Conservation (phyloP, 2,797 vertebrate species). For the Sciaenops ocellatus region DNA sequence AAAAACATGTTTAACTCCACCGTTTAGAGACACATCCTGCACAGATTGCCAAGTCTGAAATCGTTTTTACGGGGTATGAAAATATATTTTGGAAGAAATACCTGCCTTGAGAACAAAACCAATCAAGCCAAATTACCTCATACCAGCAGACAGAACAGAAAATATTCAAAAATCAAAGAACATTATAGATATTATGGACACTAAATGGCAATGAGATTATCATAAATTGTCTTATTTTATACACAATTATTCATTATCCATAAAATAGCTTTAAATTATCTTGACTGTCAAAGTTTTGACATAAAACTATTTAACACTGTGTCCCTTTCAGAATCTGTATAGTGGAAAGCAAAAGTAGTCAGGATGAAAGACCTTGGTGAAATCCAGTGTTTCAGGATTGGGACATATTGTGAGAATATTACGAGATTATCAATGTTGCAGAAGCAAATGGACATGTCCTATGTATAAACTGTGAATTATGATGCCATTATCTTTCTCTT, state of each 20-base stretch:
- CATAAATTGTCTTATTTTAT: background rate
- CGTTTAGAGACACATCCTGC: constrained; percentile 26
- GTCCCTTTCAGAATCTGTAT: background rate
- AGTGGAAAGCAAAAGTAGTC: background rate
- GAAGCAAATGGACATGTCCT: constrained; percentile 3
- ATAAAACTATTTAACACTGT: background rate
- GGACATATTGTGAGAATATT: background rate
- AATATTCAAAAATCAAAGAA: background rate
- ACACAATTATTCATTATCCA: background rate
- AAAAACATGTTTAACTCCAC: constrained; percentile 13
- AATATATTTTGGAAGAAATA: background rate
- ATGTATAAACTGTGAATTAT: constrained; percentile 1
- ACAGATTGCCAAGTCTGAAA: constrained; percentile 13
- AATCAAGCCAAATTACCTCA: background rate
- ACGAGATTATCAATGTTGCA: background rate
- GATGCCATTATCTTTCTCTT: background rate
- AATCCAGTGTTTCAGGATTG: background rate
- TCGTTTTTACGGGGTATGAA: background rate
- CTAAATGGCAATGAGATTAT: background rate
- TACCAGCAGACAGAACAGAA: background rate
- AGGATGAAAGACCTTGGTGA: background rate
- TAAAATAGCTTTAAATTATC: background rate
- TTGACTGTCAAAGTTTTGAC: background rate
- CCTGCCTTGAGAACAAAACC: constrained; percentile 15
- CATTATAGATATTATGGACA: background rate